These are phyloP conservation scores for Gibbula magus DNA, from an alignment of 2,888 invertebrate genomes.

Conservation along the genomic window DNA sequence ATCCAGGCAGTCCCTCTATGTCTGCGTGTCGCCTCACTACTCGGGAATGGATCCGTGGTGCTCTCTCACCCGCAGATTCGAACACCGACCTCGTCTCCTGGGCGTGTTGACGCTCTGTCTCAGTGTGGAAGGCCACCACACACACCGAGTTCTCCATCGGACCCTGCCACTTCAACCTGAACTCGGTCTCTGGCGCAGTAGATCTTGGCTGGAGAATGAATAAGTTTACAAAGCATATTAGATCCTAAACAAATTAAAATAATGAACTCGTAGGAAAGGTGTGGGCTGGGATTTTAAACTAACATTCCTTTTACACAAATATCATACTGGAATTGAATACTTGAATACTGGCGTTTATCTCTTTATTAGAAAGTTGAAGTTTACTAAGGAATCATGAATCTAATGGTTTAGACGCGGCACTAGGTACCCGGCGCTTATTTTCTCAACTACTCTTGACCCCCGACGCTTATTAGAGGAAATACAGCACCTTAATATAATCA, in stretches of 20 bases:
- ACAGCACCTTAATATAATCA: too few relatives aligned
- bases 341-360: too few relatives aligned
- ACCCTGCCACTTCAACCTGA: background rate
- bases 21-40: background rate
- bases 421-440: too few relatives aligned
- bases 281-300: too few relatives aligned
- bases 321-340: too few relatives aligned
- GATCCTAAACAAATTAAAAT: background rate
- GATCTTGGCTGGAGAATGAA: background rate
- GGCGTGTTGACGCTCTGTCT: background rate
- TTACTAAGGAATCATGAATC: too few relatives aligned
- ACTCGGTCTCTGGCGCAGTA: background rate
- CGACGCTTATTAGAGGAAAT: too few relatives aligned
- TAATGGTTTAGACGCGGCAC: too few relatives aligned
- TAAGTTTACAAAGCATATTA: background rate
- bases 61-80: background rate
- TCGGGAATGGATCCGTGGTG: background rate
- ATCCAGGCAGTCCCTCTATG: slow-evolving; percentile 1
- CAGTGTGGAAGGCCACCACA: background rate
- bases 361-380: too few relatives aligned
- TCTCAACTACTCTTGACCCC: too few relatives aligned
- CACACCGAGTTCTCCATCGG: slow-evolving; percentile 3
- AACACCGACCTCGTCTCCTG: background rate
- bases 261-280: background rate
- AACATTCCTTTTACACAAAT: too few relatives aligned